Base-by-base conservation (phyloP, 2,113 vertebrate species). In the Oxygymnocypris stewartii region DNA sequence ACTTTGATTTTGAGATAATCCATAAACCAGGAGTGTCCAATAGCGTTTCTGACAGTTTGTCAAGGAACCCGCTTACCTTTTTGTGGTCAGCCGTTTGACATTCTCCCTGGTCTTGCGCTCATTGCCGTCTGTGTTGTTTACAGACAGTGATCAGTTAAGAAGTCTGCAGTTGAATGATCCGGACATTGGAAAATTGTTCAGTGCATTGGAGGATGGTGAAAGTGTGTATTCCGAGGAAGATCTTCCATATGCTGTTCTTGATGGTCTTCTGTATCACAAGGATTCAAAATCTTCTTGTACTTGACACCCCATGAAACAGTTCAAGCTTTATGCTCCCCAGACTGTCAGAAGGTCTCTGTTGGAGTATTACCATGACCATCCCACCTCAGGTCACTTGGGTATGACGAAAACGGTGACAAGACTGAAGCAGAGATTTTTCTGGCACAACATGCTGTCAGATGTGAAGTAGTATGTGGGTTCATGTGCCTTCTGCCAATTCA, bases 1-100 rank as follows among this genome's bases (percentile, higher is more conserved):
- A 79, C 7, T 79, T 79, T 51, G 25, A 79, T 54, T n/a, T n/a
- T 28, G 49, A 31, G 12, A 31, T 79, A 13, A 59, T 79, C 51
- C 77, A 79, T 35, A 79, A 79, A n/a, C 51, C 77, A 10, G 77
- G 51, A n/a, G 49, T 35, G 1, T n/a, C 13, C 10, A 59, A 57
- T 1, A 79, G 18, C 1, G 18, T 57, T 5, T 20, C 31, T 51
- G 76, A 78, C 28, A 28, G n/a, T 14, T 31, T 79, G 4, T 79
- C 76, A 13, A 31, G 31, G 2, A 37, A 18, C 67, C 67, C 67
- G 0, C 16, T n/a, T n/a, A n/a, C n/a, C n/a, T n/a, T n/a, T n/a
- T n/a, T n/a, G n/a, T n/a, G n/a, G n/a, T n/a, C n/a, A n/a, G n/a
- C n/a, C n/a, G n/a, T n/a, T n/a, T 37, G 31, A 71, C 67, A 71